Base-by-base conservation (phyloP, 2,888 invertebrate genomes). In the Emmelina monodactyla region DNA sequence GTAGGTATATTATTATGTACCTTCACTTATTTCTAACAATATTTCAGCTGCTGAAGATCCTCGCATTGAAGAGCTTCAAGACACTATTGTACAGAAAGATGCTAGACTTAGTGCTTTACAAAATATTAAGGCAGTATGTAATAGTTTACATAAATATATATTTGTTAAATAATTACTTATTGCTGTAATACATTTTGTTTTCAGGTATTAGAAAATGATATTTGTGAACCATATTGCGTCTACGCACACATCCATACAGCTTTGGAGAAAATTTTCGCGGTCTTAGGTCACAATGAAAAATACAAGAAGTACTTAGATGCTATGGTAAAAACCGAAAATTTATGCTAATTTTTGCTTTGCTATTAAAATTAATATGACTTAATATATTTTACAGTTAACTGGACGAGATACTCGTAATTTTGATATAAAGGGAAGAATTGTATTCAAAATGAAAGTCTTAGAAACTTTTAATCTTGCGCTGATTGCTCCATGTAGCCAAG, bases 211-310 rank as follows among this genome's bases (percentile, higher is more conserved):
- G 78, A 78, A 50, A 78, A 68, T 37, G 78, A 79, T 46, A 55
- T 73, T 3, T 73, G 71, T 39, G 78, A 78, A 45, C 79, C 79
- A 1, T 79, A 75, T 42, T 73, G 68, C 32, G 58, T 78, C 31
- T 79, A 79, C 46, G 79, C 76, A 9, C 65, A 76, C 39, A 75
- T 79, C 38, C 71, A 70, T 39, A 79, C 79, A 13, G 73, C 75
- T n/a, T 43, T 79, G 33, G 78, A 67, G 44, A 75, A 75, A 55
- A 78, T 79, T 52, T 73, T 70, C 52, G 69, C 49, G 14, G 56
- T 58, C 12, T 49, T 79, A 31, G 65, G 67, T 36, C 72, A 78
- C 54, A 78, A 78, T 43, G 59, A 57, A 6, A 75, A 71, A 44
- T 79, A 78, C 37, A 70, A 58, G 37, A 51, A 66, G 19, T 79